Evolutionary conservation across 2,113 vertebrate genomes (phyloP).

Genomic region (Daphoenositta chrysoptera): DNA sequence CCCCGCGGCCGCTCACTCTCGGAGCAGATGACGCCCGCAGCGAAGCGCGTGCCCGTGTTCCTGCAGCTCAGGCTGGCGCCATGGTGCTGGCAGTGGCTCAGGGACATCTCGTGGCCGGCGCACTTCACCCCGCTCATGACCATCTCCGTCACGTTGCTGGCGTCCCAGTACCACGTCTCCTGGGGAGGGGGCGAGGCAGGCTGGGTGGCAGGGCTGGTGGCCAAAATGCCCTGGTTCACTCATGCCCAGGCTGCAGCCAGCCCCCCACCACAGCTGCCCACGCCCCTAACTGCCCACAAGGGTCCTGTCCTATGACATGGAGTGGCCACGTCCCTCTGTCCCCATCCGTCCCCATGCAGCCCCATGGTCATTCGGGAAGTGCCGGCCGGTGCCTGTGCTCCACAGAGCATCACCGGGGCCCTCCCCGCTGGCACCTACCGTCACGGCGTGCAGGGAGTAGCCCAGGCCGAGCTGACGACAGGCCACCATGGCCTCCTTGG

Average conservation of each 20-base stretch:
- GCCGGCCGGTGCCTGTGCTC: accelerated
- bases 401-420: accelerated
- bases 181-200: constrained; percentile 28
- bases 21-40: constrained; percentile 94
- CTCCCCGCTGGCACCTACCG: constrained; percentile 72
- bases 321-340: accelerated
- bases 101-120: constrained; percentile 82
- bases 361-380: accelerated
- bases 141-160: constrained; percentile 89
- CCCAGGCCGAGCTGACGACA: constrained; percentile 88
- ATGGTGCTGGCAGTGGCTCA: constrained; percentile 89
- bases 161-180: constrained; percentile 99
- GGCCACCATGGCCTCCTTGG: constrained; percentile 85
- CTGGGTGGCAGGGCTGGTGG: neutral
- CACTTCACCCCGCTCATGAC: constrained; percentile 92
- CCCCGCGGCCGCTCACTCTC: constrained; percentile 83
- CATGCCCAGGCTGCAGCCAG: neutral
- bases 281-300: accelerated
- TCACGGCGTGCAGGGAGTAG: constrained; percentile 86
- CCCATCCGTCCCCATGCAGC: neutral
- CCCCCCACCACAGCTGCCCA: neutral
- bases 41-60: constrained; percentile 80
- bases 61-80: constrained; percentile 80
- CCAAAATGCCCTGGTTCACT: accelerated
- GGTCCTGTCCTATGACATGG: accelerated